phyloP scores from a whole-genome alignment of 2,888 invertebrate species.

The Eupithecia pulchellata region DNA sequence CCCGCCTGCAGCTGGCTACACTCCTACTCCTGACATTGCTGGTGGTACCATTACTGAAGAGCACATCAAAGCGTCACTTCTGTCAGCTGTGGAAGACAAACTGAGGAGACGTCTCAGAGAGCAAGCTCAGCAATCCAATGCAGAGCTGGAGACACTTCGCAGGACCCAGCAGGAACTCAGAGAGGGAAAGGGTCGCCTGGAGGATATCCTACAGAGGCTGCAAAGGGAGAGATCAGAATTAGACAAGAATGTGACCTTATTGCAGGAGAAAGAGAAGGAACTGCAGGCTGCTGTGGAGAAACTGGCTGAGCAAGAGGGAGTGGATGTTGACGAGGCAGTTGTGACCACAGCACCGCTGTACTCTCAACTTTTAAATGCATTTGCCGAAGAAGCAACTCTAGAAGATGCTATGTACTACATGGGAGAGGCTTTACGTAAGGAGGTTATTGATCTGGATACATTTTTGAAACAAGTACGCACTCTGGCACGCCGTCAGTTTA shows the following conservation, averaged over 20 bases:
- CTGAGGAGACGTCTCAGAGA: conserved; percentile 94
- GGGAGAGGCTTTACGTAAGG: conserved; percentile 96
- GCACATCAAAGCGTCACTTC: conserved; percentile 96
- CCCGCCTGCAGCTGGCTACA: conserved; percentile 62
- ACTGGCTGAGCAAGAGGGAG: conserved; percentile 90
- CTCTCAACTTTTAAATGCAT: conserved; percentile 97
- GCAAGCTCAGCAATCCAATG: conserved; percentile 95
- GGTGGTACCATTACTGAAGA: conserved; percentile 97
- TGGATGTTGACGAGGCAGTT: conserved; percentile 98
- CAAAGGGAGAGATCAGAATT: conserved; percentile 92
- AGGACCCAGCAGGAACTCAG: conserved; percentile 94
- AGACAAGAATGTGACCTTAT: conserved; percentile 92
- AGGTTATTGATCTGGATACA: conserved; percentile 97
- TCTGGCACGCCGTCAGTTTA: conserved; percentile 97
- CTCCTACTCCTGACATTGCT: conserved; percentile 71
- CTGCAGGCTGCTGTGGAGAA: conserved; percentile 92
- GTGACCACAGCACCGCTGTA: conserved; percentile 98
- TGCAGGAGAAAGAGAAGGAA: conserved; percentile 95
- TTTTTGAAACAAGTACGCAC: conserved; percentile 98
- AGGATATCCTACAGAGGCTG: conserved; percentile 90
- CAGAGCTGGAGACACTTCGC: conserved; percentile 94
- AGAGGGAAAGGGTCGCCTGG: conserved; percentile 93
- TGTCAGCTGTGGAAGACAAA: conserved; percentile 98
- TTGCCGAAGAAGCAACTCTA: conserved; percentile 98
- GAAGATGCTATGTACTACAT: conserved; percentile 99